Evolutionary conservation across 2,797 vertebrate genomes (phyloP).

Genomic region (Brachymystax lenok): DNA sequence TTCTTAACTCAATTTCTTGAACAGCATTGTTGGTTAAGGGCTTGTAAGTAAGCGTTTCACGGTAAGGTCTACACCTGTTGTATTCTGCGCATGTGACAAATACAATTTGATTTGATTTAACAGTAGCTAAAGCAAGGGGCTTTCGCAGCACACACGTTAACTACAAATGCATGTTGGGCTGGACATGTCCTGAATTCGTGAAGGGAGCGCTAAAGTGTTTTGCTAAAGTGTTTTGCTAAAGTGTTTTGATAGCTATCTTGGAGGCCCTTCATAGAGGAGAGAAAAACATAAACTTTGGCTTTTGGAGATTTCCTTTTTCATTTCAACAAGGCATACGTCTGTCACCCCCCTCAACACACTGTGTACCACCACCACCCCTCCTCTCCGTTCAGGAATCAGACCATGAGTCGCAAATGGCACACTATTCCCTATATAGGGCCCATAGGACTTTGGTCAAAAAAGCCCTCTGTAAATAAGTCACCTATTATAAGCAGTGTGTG

Average conservation of each 20-base stretch:
- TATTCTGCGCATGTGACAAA: no score
- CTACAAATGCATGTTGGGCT: no score
- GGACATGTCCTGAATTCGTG: no score
- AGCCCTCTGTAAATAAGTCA: conserved; percentile 11
- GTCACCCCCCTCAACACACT: conserved; percentile 5
- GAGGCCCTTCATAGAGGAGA: conserved; percentile 77
- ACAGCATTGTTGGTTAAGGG: no score
- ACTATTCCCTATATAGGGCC: neutral
- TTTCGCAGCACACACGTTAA: no score
- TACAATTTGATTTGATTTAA: no score
- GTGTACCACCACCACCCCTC: conserved; percentile 18
- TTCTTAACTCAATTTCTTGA: no score
- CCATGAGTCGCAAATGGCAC: neutral
- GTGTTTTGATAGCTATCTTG: conserved; percentile 85
- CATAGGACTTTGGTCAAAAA: neutral
- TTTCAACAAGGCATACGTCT: conserved; percentile 38
- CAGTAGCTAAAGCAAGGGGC: no score
- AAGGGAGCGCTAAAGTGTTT: conserved; percentile 68
- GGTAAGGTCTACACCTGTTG: no score
- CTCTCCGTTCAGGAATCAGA: conserved; percentile 30
- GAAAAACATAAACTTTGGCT: conserved; percentile 63
- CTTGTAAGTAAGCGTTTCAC: no score
- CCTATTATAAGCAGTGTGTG: conserved; percentile 2
- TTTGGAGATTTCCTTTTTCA: conserved; percentile 60
- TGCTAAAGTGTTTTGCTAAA: no score